phyloP scores from a whole-genome alignment of 2,113 vertebrate genomes.

The Cettia cetti region DNA sequence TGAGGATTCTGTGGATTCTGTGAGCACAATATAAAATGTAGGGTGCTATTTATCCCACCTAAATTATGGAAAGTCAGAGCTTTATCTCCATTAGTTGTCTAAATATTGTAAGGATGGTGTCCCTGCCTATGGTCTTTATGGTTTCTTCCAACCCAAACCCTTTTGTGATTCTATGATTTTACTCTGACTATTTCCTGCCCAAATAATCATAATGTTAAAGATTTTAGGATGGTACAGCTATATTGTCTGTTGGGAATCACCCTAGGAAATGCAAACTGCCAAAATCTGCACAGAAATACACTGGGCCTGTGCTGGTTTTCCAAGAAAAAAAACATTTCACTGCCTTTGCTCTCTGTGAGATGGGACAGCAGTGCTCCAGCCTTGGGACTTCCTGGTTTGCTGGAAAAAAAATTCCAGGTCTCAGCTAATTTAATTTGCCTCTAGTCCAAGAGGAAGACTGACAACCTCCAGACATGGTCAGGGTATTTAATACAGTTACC shows the following conservation, averaged over 20 bases:
- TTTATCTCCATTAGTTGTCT: not conserved
- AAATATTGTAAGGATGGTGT: not conserved
- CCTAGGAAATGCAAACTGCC: not conserved
- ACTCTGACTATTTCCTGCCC: not conserved
- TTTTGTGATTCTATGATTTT: not conserved
- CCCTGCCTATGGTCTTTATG: not conserved
- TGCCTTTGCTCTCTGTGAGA: not conserved
- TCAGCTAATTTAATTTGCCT: not conserved
- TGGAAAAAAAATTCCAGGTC: not conserved
- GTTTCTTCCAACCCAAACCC: not conserved
- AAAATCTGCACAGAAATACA: not conserved
- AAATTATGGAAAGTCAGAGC: not conserved
- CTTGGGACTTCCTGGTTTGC: not conserved
- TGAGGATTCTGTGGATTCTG: not conserved
- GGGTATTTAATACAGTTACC: not conserved
- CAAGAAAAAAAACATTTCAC: not conserved
- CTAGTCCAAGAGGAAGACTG: not conserved
- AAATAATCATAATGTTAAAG: not conserved
- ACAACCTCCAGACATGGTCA: not conserved
- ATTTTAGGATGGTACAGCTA: not conserved
- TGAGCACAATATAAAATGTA: not conserved
- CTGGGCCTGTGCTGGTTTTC: not conserved
- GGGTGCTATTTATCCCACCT: not conserved
- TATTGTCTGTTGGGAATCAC: fast-evolving
- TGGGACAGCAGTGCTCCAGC: not conserved